phyloP scores from a whole-genome alignment of 2,888 invertebrate genomes.

The Ornithoptera alexandrae region DNA sequence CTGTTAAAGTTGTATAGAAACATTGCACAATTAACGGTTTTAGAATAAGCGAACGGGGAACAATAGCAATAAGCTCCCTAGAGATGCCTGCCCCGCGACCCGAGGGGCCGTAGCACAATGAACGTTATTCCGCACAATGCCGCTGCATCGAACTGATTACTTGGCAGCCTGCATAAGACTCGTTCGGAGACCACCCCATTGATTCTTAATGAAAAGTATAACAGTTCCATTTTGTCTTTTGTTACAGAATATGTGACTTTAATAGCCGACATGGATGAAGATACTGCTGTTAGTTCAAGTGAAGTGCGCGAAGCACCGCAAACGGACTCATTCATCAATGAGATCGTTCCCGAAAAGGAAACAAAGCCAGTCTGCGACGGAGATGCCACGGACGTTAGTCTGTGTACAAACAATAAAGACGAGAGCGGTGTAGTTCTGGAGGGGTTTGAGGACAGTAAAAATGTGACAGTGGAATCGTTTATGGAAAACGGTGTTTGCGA shows the following conservation, averaged over 20 bases:
- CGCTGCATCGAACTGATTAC: slow-evolving; percentile 53
- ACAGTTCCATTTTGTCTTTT: slow-evolving; percentile 43
- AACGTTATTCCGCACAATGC: slow-evolving; percentile 45
- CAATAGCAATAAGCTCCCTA: slow-evolving; percentile 58
- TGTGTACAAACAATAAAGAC: slow-evolving; percentile 45
- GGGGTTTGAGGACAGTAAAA: slow-evolving; percentile 44
- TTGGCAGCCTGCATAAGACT: slow-evolving; percentile 37
- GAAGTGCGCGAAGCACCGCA: slow-evolving; percentile 45
- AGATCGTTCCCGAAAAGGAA: slow-evolving; percentile 37
- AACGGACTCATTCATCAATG: slow-evolving; percentile 44
- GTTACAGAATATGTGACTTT: slow-evolving; percentile 75
- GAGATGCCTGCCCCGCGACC: slow-evolving; percentile 49
- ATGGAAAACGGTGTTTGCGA: slow-evolving; percentile 59
- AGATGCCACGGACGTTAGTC: slow-evolving; percentile 43
- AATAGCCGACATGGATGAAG: slow-evolving; percentile 63
- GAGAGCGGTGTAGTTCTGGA: slow-evolving; percentile 54
- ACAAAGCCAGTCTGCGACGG: slow-evolving; percentile 42
- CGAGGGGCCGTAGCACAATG: slow-evolving; percentile 54
- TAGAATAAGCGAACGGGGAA: slow-evolving; percentile 47
- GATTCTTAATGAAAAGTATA: slow-evolving; percentile 31
- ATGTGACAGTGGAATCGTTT: slow-evolving; percentile 44
- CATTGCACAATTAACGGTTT: slow-evolving; percentile 32
- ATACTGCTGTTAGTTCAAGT: slow-evolving; percentile 45
- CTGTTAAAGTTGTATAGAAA: slow-evolving; percentile 21
- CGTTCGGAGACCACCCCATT: slow-evolving; percentile 22